Conservation (phyloP, 2,797 vertebrate species). For the Pseudotriccus pelzelni region DNA sequence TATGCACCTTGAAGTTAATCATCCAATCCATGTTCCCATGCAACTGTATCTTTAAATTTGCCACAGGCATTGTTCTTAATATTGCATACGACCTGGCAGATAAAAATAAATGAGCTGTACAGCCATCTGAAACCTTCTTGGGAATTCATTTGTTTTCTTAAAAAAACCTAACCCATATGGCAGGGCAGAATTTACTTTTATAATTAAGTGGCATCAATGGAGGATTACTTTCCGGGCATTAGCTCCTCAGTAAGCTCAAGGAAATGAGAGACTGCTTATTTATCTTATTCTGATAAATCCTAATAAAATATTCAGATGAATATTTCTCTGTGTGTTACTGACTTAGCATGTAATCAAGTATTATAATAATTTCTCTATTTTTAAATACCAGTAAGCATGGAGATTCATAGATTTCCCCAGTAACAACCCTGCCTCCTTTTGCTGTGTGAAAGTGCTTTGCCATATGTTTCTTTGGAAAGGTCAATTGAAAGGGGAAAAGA, state of each 20-base stretch:
- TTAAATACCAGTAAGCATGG: neutral
- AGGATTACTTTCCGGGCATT: constrained; percentile 2
- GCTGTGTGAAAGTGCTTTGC: neutral
- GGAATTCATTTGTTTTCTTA: constrained; percentile 8
- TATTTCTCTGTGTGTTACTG: neutral
- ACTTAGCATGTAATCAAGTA: neutral
- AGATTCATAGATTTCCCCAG: neutral
- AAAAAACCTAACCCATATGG: neutral
- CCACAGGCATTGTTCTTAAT: neutral
- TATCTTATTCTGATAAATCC: constrained; percentile 15
- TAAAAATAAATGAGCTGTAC: constrained; percentile 17
- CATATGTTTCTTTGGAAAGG: neutral
- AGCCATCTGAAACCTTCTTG: neutral
- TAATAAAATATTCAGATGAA: neutral
- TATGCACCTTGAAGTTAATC: neutral
- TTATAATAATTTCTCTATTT: neutral
- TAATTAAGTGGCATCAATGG: neutral
- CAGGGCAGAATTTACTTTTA: constrained; percentile 23
- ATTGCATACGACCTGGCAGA: neutral
- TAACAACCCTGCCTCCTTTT: neutral
- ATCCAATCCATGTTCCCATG: neutral
- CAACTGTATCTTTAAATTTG: constrained; percentile 23
- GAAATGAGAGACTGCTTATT: constrained; percentile 3
- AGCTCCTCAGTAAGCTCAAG: constrained; percentile 1
- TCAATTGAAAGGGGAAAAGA: neutral